Base-by-base conservation (phyloP, 2,113 vertebrate genomes). In the Sardina pilchardus region DNA sequence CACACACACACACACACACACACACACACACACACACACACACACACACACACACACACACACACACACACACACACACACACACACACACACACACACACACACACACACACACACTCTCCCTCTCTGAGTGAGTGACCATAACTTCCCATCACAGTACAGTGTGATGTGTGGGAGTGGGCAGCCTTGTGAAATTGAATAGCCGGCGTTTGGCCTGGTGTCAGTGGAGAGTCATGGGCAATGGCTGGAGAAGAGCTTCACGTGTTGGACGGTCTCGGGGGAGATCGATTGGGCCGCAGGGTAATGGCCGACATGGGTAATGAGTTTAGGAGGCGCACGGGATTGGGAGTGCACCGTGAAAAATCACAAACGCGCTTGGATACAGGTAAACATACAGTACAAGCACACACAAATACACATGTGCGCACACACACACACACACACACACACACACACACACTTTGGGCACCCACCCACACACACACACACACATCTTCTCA, bases 211-310 rank as follows among this genome's bases (percentile, higher is more conserved):
- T 56, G 50, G 59, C n/a, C 59, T 63, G 59, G 2, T 26, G 59
- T 63, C 59, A 63, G 59, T 63, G 3, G 24, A 24, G 24, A 63
- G 21, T n/a, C 21, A 26, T 63, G 59, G 59, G 16, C 19, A 63
- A 7, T 47, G 6, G 21, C 21, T 6, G n/a, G 59, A 26, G 59
- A 8, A n/a, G 59, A n/a, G 59, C 4, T 21, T 63, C 59, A 63
- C 26, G 21, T 7, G 59, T 21, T 17, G 4, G 59, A 24, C 59
- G 59, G 21, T 21, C 59, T 63, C 21, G 7, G 59, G 59, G 59
- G 59, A 63, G 59, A 63, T 86, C 56, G 9, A 78, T 87, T 84
- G 47, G 82, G 43, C 83, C 81, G 36, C 34, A n/a, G 48, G 47
- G 30, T 45, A 45, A 78, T 21, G 59, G 47, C 14, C 43, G 6